phyloP scores from a whole-genome alignment of 2,113 vertebrate genomes.

The Climacteris rufus region DNA sequence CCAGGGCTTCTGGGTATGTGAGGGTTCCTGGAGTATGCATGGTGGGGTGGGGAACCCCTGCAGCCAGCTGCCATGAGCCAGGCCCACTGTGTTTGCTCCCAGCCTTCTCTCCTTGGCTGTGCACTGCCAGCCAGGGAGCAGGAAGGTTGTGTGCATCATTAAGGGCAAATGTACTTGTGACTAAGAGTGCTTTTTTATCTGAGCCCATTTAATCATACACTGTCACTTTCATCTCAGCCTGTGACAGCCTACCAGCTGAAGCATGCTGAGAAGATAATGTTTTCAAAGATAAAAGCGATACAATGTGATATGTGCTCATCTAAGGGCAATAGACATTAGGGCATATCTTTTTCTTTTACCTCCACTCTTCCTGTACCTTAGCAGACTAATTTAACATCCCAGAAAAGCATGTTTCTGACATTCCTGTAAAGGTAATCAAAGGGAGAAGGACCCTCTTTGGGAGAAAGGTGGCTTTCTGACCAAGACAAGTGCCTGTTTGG shows the following conservation, averaged over 20 bases:
- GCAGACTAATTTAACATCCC: neutral
- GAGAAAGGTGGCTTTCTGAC: neutral
- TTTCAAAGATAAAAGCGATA: neutral
- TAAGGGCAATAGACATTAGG: neutral
- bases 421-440: neutral
- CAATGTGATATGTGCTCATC: neutral
- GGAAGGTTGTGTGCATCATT: neutral
- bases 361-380: neutral
- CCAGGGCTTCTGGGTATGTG: neutral
- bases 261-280: neutral
- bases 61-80: neutral
- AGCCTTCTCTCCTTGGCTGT: neutral
- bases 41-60: rapidly evolving
- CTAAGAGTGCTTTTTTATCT: neutral
- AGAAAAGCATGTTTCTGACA: neutral
- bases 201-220: neutral
- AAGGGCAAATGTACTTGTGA: neutral
- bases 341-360: neutral
- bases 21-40: neutral
- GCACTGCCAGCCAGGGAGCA: neutral
- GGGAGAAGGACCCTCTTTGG: neutral
- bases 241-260: neutral
- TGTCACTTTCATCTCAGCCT: neutral
- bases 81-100: rapidly evolving
- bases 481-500: neutral